Evolutionary conservation across 23 tunicate species (phyloP).

Genomic region (Botrylloides violaceus): DNA sequence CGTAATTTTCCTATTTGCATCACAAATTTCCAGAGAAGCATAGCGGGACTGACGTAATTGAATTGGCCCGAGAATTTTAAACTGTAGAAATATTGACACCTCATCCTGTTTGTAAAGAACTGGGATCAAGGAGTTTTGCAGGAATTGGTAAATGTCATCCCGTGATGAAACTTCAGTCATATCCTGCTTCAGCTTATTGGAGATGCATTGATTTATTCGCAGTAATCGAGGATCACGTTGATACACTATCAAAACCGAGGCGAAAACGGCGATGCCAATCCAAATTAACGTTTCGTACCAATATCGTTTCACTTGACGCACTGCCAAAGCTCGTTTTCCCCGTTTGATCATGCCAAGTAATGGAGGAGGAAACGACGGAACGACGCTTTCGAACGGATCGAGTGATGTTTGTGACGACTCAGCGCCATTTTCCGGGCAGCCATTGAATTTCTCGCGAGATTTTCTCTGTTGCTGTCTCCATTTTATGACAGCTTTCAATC

Average conservation of each 20-base stretch:
- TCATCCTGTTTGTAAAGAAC: conserved; percentile 18
- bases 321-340: conserved; percentile 55
- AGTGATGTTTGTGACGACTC: not conserved
- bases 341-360: conserved; percentile 24
- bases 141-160: conserved; percentile 28
- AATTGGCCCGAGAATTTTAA: conserved; percentile 48
- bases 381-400: not conserved
- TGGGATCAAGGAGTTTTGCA: conserved; percentile 36
- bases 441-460: not conserved
- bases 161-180: conserved; percentile 21
- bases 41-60: conserved; percentile 46
- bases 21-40: not conserved
- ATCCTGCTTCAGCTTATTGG: conserved; percentile 10
- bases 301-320: conserved; percentile 56
- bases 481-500: conserved; percentile 29
- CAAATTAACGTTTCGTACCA: conserved; percentile 51
- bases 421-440: not conserved
- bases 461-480: conserved; percentile 35
- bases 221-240: conserved; percentile 35
- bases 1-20: not conserved
- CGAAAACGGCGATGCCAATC: conserved; percentile 27
- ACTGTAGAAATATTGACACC: not conserved
- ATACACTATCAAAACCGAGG: conserved; percentile 22
- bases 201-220: conserved; percentile 19
- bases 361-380: conserved; percentile 1